These are phyloP conservation scores for Vombatus ursinus DNA, from an alignment of 2,113 vertebrate genomes.

Conservation along the genomic window DNA sequence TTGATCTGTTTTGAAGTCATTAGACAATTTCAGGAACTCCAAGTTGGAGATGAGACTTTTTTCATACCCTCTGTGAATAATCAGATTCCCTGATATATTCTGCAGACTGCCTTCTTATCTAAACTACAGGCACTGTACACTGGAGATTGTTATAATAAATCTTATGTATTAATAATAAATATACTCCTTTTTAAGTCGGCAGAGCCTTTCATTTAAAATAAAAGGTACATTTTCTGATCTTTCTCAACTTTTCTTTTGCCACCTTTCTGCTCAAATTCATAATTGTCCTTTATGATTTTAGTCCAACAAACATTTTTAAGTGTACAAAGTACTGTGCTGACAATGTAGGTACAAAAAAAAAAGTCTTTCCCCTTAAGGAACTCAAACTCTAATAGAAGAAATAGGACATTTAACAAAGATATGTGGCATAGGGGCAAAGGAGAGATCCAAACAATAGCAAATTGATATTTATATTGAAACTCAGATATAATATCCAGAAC, in stretches of 20 bases:
- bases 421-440: background rate
- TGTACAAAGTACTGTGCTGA: background rate
- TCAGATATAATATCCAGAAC: background rate
- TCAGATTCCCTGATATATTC: background rate
- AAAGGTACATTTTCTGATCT: background rate
- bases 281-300: background rate
- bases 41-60: background rate
- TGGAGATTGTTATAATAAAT: background rate
- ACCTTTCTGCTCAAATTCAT: background rate
- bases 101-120: background rate
- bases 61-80: background rate
- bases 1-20: background rate
- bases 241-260: background rate
- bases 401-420: too few relatives aligned
- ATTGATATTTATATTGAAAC: background rate
- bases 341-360: background rate
- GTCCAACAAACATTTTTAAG: background rate
- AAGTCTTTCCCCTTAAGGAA: background rate
- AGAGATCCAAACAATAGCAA: background rate
- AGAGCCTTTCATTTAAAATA: background rate
- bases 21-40: background rate
- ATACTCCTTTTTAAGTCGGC: background rate
- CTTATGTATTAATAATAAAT: background rate
- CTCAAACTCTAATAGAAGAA: background rate
- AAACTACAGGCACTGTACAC: background rate